These are phyloP conservation scores for Drosophila ustulata DNA, from an alignment of 2,888 invertebrate species.

Conservation along the genomic window DNA sequence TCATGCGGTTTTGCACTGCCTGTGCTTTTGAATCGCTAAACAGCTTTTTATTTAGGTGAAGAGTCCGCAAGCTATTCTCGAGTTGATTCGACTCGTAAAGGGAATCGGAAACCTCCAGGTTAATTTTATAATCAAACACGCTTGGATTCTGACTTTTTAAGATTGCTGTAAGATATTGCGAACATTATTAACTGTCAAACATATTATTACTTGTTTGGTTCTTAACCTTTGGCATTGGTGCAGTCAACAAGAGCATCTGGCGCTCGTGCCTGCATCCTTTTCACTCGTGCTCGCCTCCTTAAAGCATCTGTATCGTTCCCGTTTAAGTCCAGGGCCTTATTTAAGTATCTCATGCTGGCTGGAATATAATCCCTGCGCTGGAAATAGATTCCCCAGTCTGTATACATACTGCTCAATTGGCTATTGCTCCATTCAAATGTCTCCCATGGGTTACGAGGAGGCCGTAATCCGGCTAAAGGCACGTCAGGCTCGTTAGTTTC, in stretches of 20 bases:
- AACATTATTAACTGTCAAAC: background rate
- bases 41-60: slow-evolving; percentile 62
- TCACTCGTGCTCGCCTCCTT: slow-evolving; percentile 71
- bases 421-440: slow-evolving; percentile 67
- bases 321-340: slow-evolving; percentile 72
- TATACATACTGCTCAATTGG: slow-evolving; percentile 72
- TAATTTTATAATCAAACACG: slow-evolving; percentile 45
- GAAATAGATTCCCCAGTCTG: slow-evolving; percentile 80
- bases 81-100: slow-evolving; percentile 79
- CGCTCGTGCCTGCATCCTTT: slow-evolving; percentile 72
- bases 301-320: slow-evolving; percentile 62
- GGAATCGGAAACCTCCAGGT: slow-evolving; percentile 77
- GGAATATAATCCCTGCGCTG: slow-evolving; percentile 64
- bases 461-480: slow-evolving; percentile 14
- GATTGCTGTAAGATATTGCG: slow-evolving; percentile 28
- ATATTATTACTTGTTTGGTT: background rate
- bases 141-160: background rate
- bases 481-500: background rate
- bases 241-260: slow-evolving; percentile 71
- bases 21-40: slow-evolving; percentile 59
- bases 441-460: slow-evolving; percentile 74
- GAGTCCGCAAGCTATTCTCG: slow-evolving; percentile 71
- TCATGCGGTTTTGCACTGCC: slow-evolving; percentile 65
- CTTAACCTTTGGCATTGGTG: slow-evolving; percentile 69
- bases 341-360: slow-evolving; percentile 69